These are phyloP conservation scores for Teleogryllus occipitalis DNA, from an alignment of 1,140 invertebrate species.

Conservation along the genomic window DNA sequence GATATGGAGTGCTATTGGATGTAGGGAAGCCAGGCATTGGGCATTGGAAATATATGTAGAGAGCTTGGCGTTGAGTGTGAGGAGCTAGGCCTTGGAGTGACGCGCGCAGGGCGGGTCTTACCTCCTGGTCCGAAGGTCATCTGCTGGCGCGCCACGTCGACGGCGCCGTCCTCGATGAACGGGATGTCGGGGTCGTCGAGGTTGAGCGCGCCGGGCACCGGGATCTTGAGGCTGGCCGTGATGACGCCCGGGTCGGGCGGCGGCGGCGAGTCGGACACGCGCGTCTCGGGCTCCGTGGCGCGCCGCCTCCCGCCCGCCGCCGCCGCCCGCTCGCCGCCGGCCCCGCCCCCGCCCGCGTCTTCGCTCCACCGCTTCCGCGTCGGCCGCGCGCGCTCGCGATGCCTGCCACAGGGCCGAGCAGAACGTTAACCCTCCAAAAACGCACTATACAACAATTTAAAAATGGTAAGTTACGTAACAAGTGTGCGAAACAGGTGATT, in stretches of 20 bases:
- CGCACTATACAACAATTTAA: too few species aligned
- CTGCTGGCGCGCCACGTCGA: constrained; percentile 33
- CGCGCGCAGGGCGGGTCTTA: background rate
- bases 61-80: too few species aligned
- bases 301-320: constrained; percentile 24
- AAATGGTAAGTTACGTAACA: too few species aligned
- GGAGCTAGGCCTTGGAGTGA: too few species aligned
- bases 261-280: constrained; percentile 30
- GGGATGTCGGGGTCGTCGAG: constrained; percentile 61
- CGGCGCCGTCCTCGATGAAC: constrained; percentile 52
- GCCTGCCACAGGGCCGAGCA: background rate
- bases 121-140: constrained; percentile 29
- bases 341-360: constrained; percentile 32
- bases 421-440: too few species aligned
- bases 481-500: too few species aligned
- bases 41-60: too few species aligned
- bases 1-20: too few species aligned
- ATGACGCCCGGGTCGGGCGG: constrained; percentile 52
- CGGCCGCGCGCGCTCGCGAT: constrained; percentile 33
- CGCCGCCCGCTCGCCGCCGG: constrained; percentile 34
- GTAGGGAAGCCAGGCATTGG: too few species aligned
- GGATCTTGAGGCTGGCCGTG: constrained; percentile 71
- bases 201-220: constrained; percentile 45
- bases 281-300: background rate
- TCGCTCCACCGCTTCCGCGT: constrained; percentile 37